Base-by-base conservation (phyloP, 2,797 vertebrate genomes). In the Amphiprion clarkii region DNA sequence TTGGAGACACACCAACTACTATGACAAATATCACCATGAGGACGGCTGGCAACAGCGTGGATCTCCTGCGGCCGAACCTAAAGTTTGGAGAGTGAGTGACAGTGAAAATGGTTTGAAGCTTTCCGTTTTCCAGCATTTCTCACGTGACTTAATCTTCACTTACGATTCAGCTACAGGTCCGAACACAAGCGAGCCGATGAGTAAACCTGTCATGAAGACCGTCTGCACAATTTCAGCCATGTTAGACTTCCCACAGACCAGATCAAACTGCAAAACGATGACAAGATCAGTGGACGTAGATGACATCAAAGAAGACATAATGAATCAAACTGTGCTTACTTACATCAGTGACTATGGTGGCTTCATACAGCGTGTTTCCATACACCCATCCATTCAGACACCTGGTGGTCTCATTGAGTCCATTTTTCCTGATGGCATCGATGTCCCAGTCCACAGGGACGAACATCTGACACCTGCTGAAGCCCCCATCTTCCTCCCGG, bases 321-420 rank as follows among this genome's bases (percentile, higher is more conserved):
- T 10, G 3, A 40, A 13, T 96, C 96, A 97, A 87, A 90, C 78
- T 51, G 95, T 96, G 66, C 96, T 83, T 23, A 48, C 93, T 86
- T 85, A 98, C 97, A 93, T 97, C 96, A 0, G 94, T 96, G 60
- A 91, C 79, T 16, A 96, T 87, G 0, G 92, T 94, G 54, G 53
- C 83, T 1, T 88, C 40, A 42, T 87, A 94, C 31, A 76, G 13
- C 1, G 88, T 88, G 36, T 85, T 90, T 9, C 63, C 27, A 57
- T 96, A 98, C 60, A 94, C 91, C 95, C 96, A 97, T 61, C 96
- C 95, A 1, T 65, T 31, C 65, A 59, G 81, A n/a, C 96, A 97
- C 5, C 46, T 55, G 56, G 94, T 84, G 0, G 96, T 97, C n/a
- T 83, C 39, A 0, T 95, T 96, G 31, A 96, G 94, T 27, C 94